These are phyloP conservation scores for Volucella zonaria DNA, from an alignment of 2,888 invertebrate genomes.

Conservation along the genomic window DNA sequence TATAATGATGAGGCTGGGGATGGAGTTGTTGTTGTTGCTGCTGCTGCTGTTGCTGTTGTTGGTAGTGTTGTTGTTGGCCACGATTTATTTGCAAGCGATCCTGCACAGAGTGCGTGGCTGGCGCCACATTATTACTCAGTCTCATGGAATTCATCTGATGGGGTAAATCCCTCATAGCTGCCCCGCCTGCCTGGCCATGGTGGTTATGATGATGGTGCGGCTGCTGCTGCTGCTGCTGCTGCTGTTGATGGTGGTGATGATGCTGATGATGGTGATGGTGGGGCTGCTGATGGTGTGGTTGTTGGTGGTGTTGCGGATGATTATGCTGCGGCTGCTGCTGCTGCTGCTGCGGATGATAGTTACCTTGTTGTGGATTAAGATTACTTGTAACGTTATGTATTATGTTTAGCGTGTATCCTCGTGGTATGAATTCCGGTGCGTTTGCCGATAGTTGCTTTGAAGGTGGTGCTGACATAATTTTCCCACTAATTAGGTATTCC, in stretches of 20 bases:
- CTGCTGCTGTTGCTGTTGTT: slow-evolving; percentile 38
- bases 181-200: slow-evolving; percentile 53
- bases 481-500: slow-evolving; percentile 33
- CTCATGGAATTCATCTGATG: slow-evolving; percentile 71
- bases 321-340: slow-evolving; percentile 37
- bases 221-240: slow-evolving; percentile 49
- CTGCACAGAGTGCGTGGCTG: slow-evolving; percentile 62
- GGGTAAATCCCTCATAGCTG: slow-evolving; percentile 63
- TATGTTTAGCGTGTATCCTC: slow-evolving; percentile 67
- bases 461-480: slow-evolving; percentile 73
- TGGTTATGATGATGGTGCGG: slow-evolving; percentile 63
- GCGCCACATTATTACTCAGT: slow-evolving; percentile 61
- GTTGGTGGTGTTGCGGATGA: slow-evolving; percentile 40
- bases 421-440: slow-evolving; percentile 76
- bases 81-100: slow-evolving; percentile 71
- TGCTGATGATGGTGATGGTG: slow-evolving; percentile 50
- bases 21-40: slow-evolving; percentile 50
- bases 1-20: slow-evolving; percentile 65
- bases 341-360: slow-evolving; percentile 53
- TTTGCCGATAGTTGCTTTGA: slow-evolving; percentile 75
- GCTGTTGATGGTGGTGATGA: slow-evolving; percentile 63
- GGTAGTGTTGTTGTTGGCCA: slow-evolving; percentile 59
- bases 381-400: slow-evolving; percentile 66
- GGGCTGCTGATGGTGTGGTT: slow-evolving; percentile 50
- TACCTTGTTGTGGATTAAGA: slow-evolving; percentile 61